These are phyloP conservation scores for Catocala sponsa DNA, from an alignment of 2,888 invertebrate species.

Conservation along the genomic window DNA sequence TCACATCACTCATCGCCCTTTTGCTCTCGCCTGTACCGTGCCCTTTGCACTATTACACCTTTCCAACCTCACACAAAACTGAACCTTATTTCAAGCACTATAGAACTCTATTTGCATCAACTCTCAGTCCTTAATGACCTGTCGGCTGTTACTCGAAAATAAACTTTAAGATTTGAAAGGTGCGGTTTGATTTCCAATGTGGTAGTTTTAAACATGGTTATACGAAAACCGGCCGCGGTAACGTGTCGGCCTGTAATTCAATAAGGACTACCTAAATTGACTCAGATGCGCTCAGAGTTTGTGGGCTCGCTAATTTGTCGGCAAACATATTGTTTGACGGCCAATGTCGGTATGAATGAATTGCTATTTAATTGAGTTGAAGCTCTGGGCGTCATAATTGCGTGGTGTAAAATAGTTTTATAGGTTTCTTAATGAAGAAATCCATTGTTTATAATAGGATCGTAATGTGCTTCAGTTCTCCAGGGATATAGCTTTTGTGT, in stretches of 20 bases:
- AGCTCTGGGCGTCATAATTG: conserved; percentile 36
- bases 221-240: conserved; percentile 65
- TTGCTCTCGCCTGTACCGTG: conserved; percentile 67
- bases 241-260: conserved; percentile 84
- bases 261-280: conserved; percentile 85
- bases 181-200: conserved; percentile 30
- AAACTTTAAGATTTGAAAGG: not conserved
- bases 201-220: conserved; percentile 31
- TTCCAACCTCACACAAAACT: conserved; percentile 38
- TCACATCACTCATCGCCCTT: conserved; percentile 83
- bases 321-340: conserved; percentile 81
- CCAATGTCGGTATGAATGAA: conserved; percentile 43
- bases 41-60: conserved; percentile 57
- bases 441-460: not conserved
- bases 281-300: conserved; percentile 81
- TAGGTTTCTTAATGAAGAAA: conserved; percentile 6
- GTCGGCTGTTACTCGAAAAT: conserved; percentile 15
- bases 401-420: conserved; percentile 21
- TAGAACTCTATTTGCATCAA: conserved; percentile 39
- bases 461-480: not conserved
- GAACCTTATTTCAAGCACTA: conserved; percentile 27
- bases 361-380: conserved; percentile 49
- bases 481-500: too few species aligned
- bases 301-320: conserved; percentile 80
- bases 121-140: conserved; percentile 25